These are phyloP conservation scores for Tenualosa ilisha DNA, from an alignment of 2,797 vertebrate species.

Conservation along the genomic window DNA sequence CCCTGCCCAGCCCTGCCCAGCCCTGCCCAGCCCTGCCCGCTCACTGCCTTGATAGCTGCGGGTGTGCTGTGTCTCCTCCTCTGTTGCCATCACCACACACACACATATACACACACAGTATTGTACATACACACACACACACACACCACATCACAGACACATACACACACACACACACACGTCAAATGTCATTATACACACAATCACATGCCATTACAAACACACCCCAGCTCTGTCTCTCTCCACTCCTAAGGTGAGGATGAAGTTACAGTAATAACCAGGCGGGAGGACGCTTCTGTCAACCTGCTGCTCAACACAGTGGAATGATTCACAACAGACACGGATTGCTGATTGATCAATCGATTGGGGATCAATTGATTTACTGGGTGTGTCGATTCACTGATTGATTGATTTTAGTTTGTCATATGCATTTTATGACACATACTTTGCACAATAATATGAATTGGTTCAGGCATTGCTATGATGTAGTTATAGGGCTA, in stretches of 20 bases:
- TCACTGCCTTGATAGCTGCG: background rate
- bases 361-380: too few species aligned
- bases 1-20: background rate
- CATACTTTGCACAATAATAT: too few species aligned
- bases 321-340: background rate
- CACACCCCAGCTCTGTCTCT: background rate
- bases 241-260: too few species aligned
- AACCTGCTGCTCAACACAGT: background rate
- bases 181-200: background rate
- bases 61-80: background rate
- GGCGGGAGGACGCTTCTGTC: background rate
- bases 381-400: background rate
- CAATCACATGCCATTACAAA: background rate
- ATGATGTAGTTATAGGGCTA: too few species aligned
- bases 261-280: background rate
- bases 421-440: too few species aligned
- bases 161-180: background rate
- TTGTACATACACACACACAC: background rate
- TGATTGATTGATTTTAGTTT: background rate
- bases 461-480: too few species aligned
- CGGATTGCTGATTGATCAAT: background rate
- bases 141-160: background rate
- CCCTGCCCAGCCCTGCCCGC: background rate
- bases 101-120: too few species aligned
- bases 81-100: background rate